Percentiles rank a stretch among this genome's conserved stretches.
These are phyloP conservation scores for Cryptocephalus moraei DNA, from an alignment of 2,888 invertebrate species.

Conservation along the genomic window DNA sequence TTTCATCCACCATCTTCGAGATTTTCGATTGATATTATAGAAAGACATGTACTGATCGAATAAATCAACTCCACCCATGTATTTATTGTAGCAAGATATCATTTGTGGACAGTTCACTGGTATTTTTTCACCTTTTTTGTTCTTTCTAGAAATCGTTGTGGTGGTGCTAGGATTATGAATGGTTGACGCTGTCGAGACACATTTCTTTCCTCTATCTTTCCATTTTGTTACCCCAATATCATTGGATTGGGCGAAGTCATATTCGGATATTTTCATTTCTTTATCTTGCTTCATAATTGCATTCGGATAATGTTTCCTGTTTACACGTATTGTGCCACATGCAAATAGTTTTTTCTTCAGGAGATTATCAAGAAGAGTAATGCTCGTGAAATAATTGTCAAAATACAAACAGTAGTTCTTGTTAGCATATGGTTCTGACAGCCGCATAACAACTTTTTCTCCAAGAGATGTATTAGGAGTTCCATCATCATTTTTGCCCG, in stretches of 20 bases:
- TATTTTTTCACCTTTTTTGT: conserved; percentile 5
- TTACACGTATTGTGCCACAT: too few relatives aligned
- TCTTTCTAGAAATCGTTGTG: conserved; percentile 1
- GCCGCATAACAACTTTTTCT: conserved; percentile 4
- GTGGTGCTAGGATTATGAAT: conserved; percentile 3
- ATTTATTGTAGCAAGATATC: conserved; percentile 6
- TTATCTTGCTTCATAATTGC: conserved; percentile 6
- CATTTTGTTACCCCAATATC: conserved; percentile 7
- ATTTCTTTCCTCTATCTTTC: conserved; percentile 8
- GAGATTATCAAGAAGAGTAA: conserved; percentile 4
- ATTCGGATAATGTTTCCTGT: too few relatives aligned
- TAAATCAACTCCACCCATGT: too few relatives aligned
- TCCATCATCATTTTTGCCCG: conserved; percentile 4
- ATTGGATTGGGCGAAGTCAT: conserved; percentile 8
- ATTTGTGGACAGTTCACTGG: conserved; percentile 4
- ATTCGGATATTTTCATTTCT: conserved; percentile 2
- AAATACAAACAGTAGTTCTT: conserved; percentile 8
- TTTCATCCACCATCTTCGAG: too few relatives aligned
- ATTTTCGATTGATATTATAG: too few relatives aligned
- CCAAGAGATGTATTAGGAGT: background rate
- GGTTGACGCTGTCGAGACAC: conserved; percentile 7
- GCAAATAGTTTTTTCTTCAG: conserved; percentile 3
- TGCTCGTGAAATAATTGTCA: conserved; percentile 7
- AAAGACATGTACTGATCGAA: too few relatives aligned
- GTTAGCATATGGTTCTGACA: conserved; percentile 4